A percentile compares a stretch with the other conserved stretches of the same genome.
Evolutionary conservation across 2,113 vertebrate genomes (phyloP).

Genomic region (Eleginops maclovinus): DNA sequence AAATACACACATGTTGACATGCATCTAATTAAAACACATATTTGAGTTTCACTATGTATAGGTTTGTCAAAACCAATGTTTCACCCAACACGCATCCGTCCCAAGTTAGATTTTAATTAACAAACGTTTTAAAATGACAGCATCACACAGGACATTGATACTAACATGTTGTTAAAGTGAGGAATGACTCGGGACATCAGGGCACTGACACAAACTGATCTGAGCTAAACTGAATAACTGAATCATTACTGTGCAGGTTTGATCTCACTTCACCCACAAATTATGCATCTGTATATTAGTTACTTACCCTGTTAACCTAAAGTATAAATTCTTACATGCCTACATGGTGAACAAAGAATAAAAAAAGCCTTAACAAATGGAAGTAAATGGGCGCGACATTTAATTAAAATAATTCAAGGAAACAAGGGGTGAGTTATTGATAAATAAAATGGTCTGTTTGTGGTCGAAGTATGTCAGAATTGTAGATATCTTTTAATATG

Average conservation of each 20-base stretch:
- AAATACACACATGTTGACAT: conserved; percentile 5
- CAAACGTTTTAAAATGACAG: no score
- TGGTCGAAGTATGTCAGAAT: background rate
- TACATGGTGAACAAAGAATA: no score
- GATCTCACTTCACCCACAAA: background rate
- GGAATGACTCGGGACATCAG: background rate
- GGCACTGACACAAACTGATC: background rate
- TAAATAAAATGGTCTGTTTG: no score
- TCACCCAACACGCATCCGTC: conserved; percentile 7
- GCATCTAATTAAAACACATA: background rate
- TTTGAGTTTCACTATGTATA: conserved; percentile 1
- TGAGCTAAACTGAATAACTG: background rate
- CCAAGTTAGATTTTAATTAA: background rate
- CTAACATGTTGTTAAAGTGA: background rate
- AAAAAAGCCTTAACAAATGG: no score
- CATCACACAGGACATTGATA: background rate
- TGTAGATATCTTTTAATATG: no score
- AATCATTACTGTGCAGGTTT: background rate
- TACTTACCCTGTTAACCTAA: background rate
- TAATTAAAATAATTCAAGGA: no score
- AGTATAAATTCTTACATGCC: background rate
- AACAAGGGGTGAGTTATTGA: no score
- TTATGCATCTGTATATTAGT: background rate
- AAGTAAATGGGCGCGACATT: no score
- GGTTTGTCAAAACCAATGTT: background rate